Evolutionary conservation across 1,140 invertebrate genomes (phyloP).

Genomic region (Conopomorpha cramerella): DNA sequence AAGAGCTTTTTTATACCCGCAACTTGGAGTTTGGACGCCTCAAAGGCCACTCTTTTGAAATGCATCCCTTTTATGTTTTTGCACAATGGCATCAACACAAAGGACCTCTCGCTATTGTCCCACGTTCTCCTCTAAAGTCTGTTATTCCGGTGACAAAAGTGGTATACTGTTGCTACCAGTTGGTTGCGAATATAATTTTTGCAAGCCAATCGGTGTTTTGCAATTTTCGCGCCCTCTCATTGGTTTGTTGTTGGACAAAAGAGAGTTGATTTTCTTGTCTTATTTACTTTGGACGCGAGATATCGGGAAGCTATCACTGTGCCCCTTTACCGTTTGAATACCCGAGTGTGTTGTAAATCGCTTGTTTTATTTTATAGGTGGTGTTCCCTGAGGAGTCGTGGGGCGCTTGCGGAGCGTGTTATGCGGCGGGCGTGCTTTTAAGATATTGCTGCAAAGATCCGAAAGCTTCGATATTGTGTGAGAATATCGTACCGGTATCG

Average conservation of each 20-base stretch:
- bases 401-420: constrained; percentile 9
- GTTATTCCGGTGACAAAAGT: constrained; percentile 27
- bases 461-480: constrained; percentile 16
- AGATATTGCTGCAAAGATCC: constrained; percentile 38
- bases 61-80: constrained; percentile 42
- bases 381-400: constrained; percentile 25
- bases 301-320: constrained; percentile 26
- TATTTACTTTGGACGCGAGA: neutral
- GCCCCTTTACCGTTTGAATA: constrained; percentile 31
- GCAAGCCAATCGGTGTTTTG: constrained; percentile 46
- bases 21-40: constrained; percentile 26
- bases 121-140: constrained; percentile 16
- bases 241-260: constrained; percentile 34
- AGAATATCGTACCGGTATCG: constrained; percentile 15
- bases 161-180: constrained; percentile 24
- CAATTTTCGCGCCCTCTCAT: constrained; percentile 20
- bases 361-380: constrained; percentile 58
- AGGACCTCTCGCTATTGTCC: constrained; percentile 23
- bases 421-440: constrained; percentile 33
- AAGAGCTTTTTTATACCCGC: constrained; percentile 32
- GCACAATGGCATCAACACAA: constrained; percentile 41
- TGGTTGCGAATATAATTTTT: constrained; percentile 50
- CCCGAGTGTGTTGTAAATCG: constrained; percentile 45
- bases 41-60: constrained; percentile 36
- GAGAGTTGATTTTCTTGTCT: constrained; percentile 10